Conservation (phyloP, 2,797 vertebrate species). For the Lepidocolaptes lacrymiger region DNA sequence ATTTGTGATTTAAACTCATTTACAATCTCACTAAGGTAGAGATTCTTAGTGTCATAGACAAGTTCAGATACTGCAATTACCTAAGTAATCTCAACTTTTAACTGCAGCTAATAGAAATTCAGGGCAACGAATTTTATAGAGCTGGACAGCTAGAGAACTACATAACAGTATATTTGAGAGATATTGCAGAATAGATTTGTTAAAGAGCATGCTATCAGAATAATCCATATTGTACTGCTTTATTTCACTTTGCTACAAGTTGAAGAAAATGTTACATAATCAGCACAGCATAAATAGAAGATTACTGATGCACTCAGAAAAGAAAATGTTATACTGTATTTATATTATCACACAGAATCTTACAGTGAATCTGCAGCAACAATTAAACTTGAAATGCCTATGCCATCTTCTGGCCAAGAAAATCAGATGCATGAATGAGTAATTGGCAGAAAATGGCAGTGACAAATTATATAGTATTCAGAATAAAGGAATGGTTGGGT, state of each 20-base stretch:
- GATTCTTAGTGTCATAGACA: neutral
- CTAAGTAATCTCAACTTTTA: neutral
- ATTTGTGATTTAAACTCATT: neutral
- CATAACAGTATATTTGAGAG: neutral
- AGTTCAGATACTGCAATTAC: neutral
- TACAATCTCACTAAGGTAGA: neutral
- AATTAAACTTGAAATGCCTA: slow-evolving; percentile 58
- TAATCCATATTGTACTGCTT: neutral
- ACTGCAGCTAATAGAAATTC: neutral
- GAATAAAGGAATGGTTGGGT: neutral
- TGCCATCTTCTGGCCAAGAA: slow-evolving; percentile 58
- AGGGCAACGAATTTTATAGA: neutral
- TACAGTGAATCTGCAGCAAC: neutral
- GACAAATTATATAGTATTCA: neutral
- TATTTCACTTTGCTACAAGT: neutral
- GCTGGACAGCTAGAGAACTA: neutral
- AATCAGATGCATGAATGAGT: slow-evolving; percentile 3
- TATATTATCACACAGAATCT: neutral
- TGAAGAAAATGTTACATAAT: neutral
- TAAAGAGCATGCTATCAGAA: neutral
- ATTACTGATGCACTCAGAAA: neutral
- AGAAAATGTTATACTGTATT: neutral
- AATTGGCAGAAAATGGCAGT: neutral
- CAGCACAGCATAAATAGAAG: neutral
- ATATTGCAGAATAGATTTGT: neutral